Evolutionary conservation across 1,140 invertebrate species (phyloP), one percentile per base, ranked within the genome.

Genomic region (Dysdera silvatica): DNA sequence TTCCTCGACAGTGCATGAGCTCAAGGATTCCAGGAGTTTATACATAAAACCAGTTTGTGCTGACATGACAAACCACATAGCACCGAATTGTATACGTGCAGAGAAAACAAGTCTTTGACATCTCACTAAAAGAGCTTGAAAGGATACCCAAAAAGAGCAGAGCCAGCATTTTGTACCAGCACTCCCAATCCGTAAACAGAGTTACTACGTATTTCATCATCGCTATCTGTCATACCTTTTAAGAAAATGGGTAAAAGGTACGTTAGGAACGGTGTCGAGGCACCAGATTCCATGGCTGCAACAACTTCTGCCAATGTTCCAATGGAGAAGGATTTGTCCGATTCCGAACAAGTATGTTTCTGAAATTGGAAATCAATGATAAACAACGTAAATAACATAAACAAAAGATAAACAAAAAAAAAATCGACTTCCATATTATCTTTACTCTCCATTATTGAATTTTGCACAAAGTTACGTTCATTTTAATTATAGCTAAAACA

Each of bases 301-400:
- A 88, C 82, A 49, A 82, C 87, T 71, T 90, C 87, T 0, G 86
- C 84, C 40, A 90, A 76, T 6, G 82, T 84, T 23, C 87, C 88
- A 68, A 86, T 81, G 76, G 82, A 74, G 72, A 87, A 88, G 0
- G 85, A 86, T 51, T 82, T 80, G 69, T 87, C 85, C 3, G 80
- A 73, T 33, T 80, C 73, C 67, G 82, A 77, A 72, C 81, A 79
- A 31, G 65, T 60, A 37, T 65, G 57, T 65, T 65, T 65, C 61
- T 63, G 20, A 8, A n/a, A n/a, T n/a, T n/a, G n/a, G n/a, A 29
- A 63, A 31, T 55, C 29, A 37, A 31, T 55, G n/a, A 20, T 7
- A 45, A 45, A 20, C 6, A 8, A 45, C n/a, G 2, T 45, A 7
- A 43, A 18, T 6, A 7, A 20, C 4, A 43, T 18, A 4, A 43